Evolutionary conservation across 1,140 invertebrate species (phyloP).

Genomic region (Dreissena polymorpha): DNA sequence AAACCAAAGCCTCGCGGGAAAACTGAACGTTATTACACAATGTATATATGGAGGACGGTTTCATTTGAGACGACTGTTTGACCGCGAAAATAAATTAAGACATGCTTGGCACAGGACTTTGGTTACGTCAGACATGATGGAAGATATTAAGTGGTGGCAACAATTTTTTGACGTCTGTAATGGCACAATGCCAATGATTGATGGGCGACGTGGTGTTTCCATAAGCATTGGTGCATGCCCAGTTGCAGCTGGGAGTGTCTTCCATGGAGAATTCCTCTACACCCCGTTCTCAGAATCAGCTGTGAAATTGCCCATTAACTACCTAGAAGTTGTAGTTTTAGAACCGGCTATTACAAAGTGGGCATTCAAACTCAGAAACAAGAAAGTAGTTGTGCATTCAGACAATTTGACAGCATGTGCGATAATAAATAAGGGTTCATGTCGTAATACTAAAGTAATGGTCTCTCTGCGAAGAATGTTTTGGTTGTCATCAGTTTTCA

Average conservation of each 20-base stretch:
- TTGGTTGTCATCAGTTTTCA: neutral
- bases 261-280: constrained; percentile 26
- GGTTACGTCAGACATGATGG: constrained; percentile 9
- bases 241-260: neutral
- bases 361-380: neutral
- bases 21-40: constrained; percentile 1
- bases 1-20: neutral
- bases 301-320: constrained; percentile 26
- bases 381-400: constrained; percentile 1
- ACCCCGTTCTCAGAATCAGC: neutral
- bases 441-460: neutral
- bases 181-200: neutral
- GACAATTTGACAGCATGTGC: constrained; percentile 16
- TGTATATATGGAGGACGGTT: constrained; percentile 14
- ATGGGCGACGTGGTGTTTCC: neutral
- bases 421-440: constrained; percentile 36
- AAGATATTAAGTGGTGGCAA: constrained; percentile 20
- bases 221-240: constrained; percentile 7
- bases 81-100: neutral
- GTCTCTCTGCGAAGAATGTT: neutral
- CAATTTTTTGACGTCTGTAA: constrained; percentile 6
- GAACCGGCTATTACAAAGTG: neutral
- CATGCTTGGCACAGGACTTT: neutral
- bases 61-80: neutral
- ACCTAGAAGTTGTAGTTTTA: constrained; percentile 19